Conservation (phyloP, 2,113 vertebrate species). For the Aphelocoma coerulescens region DNA sequence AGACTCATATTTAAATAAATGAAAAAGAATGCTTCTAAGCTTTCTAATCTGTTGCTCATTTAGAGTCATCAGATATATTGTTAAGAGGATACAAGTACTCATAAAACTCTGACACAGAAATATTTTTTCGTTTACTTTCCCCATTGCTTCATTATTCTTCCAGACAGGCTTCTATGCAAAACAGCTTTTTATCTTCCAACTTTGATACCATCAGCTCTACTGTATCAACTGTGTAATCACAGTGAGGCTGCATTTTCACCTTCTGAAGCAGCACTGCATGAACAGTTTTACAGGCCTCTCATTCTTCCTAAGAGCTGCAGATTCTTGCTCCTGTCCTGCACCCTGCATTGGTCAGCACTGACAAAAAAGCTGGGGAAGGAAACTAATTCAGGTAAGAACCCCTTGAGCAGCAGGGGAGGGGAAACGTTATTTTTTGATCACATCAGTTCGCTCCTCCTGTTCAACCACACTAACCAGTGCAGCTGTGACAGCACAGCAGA, state of each 20-base stretch:
- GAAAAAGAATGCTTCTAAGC: background rate
- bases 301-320: background rate
- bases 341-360: fast-evolving
- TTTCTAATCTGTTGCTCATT: background rate
- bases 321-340: background rate
- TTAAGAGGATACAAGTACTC: background rate
- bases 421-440: background rate
- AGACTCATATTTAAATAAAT: background rate
- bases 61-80: background rate
- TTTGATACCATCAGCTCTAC: background rate
- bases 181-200: background rate
- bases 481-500: background rate
- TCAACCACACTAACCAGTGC: background rate
- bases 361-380: background rate
- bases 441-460: background rate
- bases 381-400: background rate
- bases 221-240: background rate
- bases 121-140: background rate
- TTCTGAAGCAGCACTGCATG: background rate
- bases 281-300: background rate
- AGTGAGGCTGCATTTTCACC: background rate
- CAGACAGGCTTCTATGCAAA: background rate
- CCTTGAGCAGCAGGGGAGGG: fast-evolving
- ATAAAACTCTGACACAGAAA: background rate
- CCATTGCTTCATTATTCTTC: background rate